Evolutionary conservation across 2,113 vertebrate genomes (phyloP), one percentile per base, ranked within the genome.

Genomic region (Epinephelus moara): DNA sequence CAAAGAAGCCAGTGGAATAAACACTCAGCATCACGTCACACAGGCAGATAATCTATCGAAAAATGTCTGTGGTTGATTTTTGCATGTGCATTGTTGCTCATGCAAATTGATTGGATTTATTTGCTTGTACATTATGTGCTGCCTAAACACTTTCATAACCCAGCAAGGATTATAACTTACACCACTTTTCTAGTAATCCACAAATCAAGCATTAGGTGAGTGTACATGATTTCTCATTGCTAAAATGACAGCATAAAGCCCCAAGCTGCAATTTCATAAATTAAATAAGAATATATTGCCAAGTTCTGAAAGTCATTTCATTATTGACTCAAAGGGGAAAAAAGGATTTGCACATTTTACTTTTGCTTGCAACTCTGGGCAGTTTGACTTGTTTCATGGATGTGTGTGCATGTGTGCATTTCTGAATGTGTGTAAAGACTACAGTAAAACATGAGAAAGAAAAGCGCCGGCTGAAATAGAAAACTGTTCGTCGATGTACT

Each of bases 281-380:
- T 90, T 7, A 73, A 45, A 63, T 62, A 59, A 23, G 75, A 86
- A 59, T 63, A 73, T 77, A 53, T 25, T 67, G 73, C 80, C 80
- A 89, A 87, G 57, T 60, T 84, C 59, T 64, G 30, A 10, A 68
- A 74, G 74, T 73, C 19, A 89, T 88, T 89, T 71, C 9, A 74
- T 83, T 77, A 86, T 70, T 74, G 63, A 77, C 3, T 85, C 12
- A 30, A 21, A 50, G 15, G 62, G 25, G 4, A 30, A 13, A 12
- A 18, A 72, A 23, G 25, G 64, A 53, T 60, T 13, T 69, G 30
- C 15, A 53, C 25, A 72, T 55, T 63, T 50, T 15, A 64, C 47
- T 75, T 82, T 62, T 25, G 17, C 67, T 64, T 52, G 57, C 55
- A 57, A 0, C 77, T 55, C 52, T 52, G 15, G 15, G 19, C 19